Base-by-base conservation (phyloP, 2,113 vertebrate genomes). In the Ceyx melanurus region DNA sequence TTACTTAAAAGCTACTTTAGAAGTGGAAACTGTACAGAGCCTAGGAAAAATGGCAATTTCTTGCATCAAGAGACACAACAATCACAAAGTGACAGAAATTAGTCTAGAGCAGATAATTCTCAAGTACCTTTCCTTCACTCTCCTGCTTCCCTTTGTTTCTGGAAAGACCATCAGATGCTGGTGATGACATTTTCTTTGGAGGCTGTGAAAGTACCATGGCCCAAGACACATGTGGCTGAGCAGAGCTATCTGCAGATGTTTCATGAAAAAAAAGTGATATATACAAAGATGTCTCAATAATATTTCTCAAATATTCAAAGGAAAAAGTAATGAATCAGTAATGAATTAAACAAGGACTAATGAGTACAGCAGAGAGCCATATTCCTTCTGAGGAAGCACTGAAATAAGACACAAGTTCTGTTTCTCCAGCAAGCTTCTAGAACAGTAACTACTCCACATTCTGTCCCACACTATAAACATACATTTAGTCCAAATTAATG, bases 201-300 rank as follows among this genome's bases (percentile, higher is more conserved):
- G 93, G 58, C 78, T 97, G 92, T 8, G 97, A 87, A 50, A 91
- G 96, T 45, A 97, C 87, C 75, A 77, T 95, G 1, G 97, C 96
- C 95, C 94, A 96, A 78, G 97, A 96, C 31, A 94, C 82, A 16
- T 7, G 72, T 28, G 94, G 89, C 79, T 97, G 96, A 89, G 96
- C 83, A 93, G 94, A 95, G 85, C 91, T 95, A 88, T 92, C 96
- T 96, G 95, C 90, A 86, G 94, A 89, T 56, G 81, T 81, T 95
- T 91, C 95, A 95, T 89, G 80, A 89, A 97, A 93, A 83, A 89
- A 72, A 67, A 56, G 13, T 3, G 9, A 93, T n/a, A 91, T n/a
- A 92, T 64, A 70, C 29, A 87, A 91, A 94, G 45, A 72, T 29
- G 21, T 58, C 56, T 92, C 62, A 79, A 79, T 65, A 89, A 26